Evolutionary conservation across 2,888 invertebrate genomes (phyloP).

Genomic region (Sphaerophoria taeniata): DNA sequence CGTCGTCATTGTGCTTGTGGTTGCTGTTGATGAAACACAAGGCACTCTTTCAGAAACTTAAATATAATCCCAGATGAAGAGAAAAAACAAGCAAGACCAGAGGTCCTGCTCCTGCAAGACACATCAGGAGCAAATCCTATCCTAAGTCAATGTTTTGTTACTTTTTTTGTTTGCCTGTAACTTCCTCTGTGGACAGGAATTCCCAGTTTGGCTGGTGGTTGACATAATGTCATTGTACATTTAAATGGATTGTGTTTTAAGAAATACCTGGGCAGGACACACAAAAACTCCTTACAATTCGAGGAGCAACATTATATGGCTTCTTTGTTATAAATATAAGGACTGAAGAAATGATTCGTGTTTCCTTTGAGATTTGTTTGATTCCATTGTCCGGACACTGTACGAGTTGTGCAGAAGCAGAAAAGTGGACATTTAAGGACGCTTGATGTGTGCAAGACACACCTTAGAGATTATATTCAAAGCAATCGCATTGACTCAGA

Average conservation of each 20-base stretch:
- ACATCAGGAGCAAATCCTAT: not conserved
- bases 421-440: constrained; percentile 27
- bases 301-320: not conserved
- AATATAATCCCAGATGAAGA: constrained; percentile 31
- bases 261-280: constrained; percentile 16
- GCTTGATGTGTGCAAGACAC: not conserved
- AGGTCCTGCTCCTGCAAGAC: not conserved
- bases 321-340: not conserved
- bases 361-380: constrained; percentile 40
- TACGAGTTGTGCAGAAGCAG: constrained; percentile 8
- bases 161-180: not conserved
- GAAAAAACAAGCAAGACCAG: not conserved
- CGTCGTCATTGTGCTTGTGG: not conserved
- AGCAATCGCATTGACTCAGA: constrained; percentile 54
- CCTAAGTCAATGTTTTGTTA: constrained; percentile 32
- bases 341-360: not conserved
- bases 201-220: constrained; percentile 27
- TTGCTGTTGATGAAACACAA: not conserved
- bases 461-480: constrained; percentile 43
- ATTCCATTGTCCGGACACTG: constrained; percentile 35
- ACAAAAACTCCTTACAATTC: not conserved
- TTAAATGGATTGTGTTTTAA: constrained; percentile 5
- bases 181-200: constrained; percentile 16
- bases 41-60: constrained; percentile 28
- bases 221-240: constrained; percentile 28